Evolutionary conservation across 2,888 invertebrate genomes (phyloP), one percentile per base, ranked within the genome.

Genomic region (Rhingia campestris): DNA sequence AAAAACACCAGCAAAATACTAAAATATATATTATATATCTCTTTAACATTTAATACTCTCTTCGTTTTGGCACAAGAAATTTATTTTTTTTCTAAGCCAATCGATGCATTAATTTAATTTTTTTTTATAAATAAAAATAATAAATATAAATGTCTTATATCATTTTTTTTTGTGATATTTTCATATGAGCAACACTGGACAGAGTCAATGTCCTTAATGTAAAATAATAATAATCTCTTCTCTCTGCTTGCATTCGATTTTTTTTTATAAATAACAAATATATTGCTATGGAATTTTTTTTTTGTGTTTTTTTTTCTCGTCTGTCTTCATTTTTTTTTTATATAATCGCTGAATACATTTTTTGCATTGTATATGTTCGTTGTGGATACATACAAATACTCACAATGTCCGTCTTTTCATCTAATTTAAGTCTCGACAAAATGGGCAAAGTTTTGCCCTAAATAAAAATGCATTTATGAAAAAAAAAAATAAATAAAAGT

Each of bases 121-220:
- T 22, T 22, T 22, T 22, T 22, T 22, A 22, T 39, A 22, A 22
- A 47, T 4, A 47, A 54, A 9, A 73, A 14, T 54, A 58, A 41
- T 30, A 33, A 33, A 47, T 33, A 6, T 35, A 33, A 14, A 79
- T 45, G 53, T 53, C 43, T 58, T 58, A 10, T 56, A 53, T 45
- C 39, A 12, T 45, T 58, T 58, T 69, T 70, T 81, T 76, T 54
- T 69, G 66, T 84, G 84, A 84, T 84, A 84, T 84, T 80, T 84
- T 84, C 84, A 84, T 72, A 84, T 32, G 70, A 80, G 84, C 84
- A 84, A 84, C 84, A 84, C 74, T 79, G n/a, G 35, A 61, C 53
- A 54, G 14, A 59, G 58, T 53, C 14, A 12, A 39, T 64, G 41
- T 70, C 56, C 33, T 63, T 69, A 39, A 66, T 43, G 39, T 54